A percentile compares a stretch with the other conserved stretches of the same genome.
phyloP scores from a whole-genome alignment of 2,113 vertebrate genomes.

The Acanthisitta chloris region DNA sequence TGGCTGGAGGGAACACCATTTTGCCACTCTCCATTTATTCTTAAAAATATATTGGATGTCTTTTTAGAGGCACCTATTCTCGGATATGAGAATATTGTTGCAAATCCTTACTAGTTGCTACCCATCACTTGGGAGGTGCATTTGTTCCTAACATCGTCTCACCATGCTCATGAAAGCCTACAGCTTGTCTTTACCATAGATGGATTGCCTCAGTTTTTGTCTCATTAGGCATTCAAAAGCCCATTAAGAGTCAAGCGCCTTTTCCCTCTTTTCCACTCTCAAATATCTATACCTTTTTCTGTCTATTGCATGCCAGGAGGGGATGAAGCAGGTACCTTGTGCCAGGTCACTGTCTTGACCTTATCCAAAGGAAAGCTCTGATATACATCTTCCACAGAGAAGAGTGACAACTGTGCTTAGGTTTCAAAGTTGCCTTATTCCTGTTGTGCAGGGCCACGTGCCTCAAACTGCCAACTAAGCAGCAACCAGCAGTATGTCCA shows the following conservation, averaged over 20 bases:
- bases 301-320: not conserved
- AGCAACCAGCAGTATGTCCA: not conserved
- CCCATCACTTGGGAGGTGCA: not conserved
- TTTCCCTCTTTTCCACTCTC: not conserved
- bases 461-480: not conserved
- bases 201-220: not conserved
- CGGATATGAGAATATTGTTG: not conserved
- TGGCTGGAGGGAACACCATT: not conserved
- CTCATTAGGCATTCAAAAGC: not conserved
- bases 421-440: not conserved
- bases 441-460: not conserved
- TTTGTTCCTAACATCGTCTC: not conserved
- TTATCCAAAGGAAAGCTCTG: not conserved
- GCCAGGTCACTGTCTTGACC: not conserved
- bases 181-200: not conserved
- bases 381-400: not conserved
- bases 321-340: not conserved
- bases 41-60: not conserved
- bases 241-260: not conserved
- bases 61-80: not conserved
- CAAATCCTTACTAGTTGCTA: not conserved
- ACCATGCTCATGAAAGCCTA: rapidly evolving
- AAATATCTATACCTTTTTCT: not conserved
- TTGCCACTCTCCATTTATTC: not conserved
- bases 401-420: not conserved